Conservation (phyloP, 2,888 invertebrate genomes). For the Diarsia brunnea region DNA sequence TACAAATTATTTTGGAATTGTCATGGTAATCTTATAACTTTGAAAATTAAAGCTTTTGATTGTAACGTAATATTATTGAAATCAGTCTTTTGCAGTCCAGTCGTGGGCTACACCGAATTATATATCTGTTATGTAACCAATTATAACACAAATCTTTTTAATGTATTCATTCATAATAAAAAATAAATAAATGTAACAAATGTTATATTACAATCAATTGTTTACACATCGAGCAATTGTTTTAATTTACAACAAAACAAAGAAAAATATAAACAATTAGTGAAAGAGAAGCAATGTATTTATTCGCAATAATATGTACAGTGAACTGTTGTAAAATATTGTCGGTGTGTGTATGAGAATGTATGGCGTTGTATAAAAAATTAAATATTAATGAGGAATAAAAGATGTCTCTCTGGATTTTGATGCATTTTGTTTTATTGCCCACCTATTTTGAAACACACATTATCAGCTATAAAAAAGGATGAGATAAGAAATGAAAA, state of each 20-base stretch:
- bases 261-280: constrained; percentile 51
- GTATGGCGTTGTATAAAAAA: constrained; percentile 82
- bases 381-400: constrained; percentile 82
- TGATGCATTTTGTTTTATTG: constrained; percentile 75
- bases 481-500: background rate
- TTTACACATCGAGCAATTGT: constrained; percentile 64
- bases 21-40: constrained; percentile 49
- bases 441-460: background rate
- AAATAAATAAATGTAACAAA: constrained; percentile 24
- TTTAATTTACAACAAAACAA: constrained; percentile 61
- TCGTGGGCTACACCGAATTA: background rate
- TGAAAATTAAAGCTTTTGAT: constrained; percentile 35
- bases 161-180: background rate
- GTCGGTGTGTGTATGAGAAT: constrained; percentile 82
- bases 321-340: constrained; percentile 77
- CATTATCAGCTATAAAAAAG: background rate
- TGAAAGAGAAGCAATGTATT: constrained; percentile 84
- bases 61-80: constrained; percentile 33
- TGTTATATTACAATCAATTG: constrained; percentile 52
- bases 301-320: constrained; percentile 89
- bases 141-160: background rate
- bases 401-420: constrained; percentile 87
- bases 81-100: background rate
- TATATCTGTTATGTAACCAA: background rate
- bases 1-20: constrained; percentile 43